Evolutionary conservation across 2,797 vertebrate genomes (phyloP).

Genomic region (Mormyrus proboscirostris): DNA sequence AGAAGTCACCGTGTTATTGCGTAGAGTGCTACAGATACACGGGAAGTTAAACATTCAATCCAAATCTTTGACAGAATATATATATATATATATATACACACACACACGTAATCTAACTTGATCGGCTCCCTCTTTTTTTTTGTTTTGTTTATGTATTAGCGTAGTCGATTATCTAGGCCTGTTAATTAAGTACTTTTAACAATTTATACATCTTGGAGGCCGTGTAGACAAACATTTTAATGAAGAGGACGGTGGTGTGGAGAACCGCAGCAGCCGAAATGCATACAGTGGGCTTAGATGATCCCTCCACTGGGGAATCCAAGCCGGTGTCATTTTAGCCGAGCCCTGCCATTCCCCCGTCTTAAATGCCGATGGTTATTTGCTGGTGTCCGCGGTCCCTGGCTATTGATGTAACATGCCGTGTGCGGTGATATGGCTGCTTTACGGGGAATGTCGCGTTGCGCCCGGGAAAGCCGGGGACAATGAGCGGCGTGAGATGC

Average conservation of each 20-base stretch:
- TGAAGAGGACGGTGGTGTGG: neutral
- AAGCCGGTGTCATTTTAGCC: neutral
- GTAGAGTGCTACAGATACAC: neutral
- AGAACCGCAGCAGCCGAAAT: neutral
- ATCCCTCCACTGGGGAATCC: neutral
- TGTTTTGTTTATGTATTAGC: neutral
- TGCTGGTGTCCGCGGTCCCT: neutral
- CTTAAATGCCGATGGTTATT: neutral
- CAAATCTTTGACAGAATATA: neutral
- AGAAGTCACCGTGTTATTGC: neutral
- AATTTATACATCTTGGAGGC: neutral
- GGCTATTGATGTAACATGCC: neutral
- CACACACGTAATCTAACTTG: neutral
- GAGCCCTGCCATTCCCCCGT: neutral
- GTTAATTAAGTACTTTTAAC: neutral
- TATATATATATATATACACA: neutral
- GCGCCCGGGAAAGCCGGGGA: slow-evolving; percentile 18
- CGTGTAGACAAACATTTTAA: neutral
- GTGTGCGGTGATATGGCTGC: neutral
- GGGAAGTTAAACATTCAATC: neutral
- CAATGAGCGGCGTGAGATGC: slow-evolving; percentile 31
- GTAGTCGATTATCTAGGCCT: neutral
- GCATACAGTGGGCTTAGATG: neutral
- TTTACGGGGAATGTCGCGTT: neutral
- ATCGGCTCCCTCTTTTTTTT: neutral